Evolutionary conservation across 1,140 invertebrate genomes (phyloP), one percentile per base, ranked within the genome.

Genomic region (Caerostris darwini): DNA sequence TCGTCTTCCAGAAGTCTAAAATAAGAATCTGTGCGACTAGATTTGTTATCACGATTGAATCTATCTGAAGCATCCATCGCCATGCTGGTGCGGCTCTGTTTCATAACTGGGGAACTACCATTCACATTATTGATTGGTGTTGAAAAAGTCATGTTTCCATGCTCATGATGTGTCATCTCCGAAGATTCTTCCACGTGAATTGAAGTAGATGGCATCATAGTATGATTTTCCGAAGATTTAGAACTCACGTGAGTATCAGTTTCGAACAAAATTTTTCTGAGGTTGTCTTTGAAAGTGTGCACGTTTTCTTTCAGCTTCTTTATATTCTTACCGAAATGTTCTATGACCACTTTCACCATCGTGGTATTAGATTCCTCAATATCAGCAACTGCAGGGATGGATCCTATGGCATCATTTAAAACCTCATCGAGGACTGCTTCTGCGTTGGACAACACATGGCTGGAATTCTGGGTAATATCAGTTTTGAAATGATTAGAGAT

Each of bases 271-370:
- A 93, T 59, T 56, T 93, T 93, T 61, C 92, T 93, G 7, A 93
- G 34, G 8, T 81, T 93, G 14, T 93, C 67, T 7, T 93, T 93
- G 59, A 93, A 81, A 5, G 56, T 93, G 34, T 93, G n/a, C 19
- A 93, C 85, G 53, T 93, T 93, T 67, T 93, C 77, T 81, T 93
- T 93, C 4, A 93, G 85, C 34, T 88, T 93, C 12, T 87, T 50
- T 17, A 93, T 61, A 7, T 93, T 56, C 54, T 87, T 50, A 19
- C 92, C 92, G 8, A 93, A 88, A 6, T 77, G n/a, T 34, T 93
- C 59, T 3, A 93, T 85, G 3, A 59, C 82, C 58, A 14, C 64
- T 86, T 71, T 93, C 19, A 17, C 91, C 8, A 58, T 17, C 10
- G 82, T 58, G 6, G 54, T 85, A 10, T 83, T 83, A 7, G 82